A percentile compares a stretch with the other conserved stretches of the same genome.
These are phyloP conservation scores for Oophaga sylvatica DNA, from an alignment of 2,797 vertebrate genomes.

Conservation along the genomic window DNA sequence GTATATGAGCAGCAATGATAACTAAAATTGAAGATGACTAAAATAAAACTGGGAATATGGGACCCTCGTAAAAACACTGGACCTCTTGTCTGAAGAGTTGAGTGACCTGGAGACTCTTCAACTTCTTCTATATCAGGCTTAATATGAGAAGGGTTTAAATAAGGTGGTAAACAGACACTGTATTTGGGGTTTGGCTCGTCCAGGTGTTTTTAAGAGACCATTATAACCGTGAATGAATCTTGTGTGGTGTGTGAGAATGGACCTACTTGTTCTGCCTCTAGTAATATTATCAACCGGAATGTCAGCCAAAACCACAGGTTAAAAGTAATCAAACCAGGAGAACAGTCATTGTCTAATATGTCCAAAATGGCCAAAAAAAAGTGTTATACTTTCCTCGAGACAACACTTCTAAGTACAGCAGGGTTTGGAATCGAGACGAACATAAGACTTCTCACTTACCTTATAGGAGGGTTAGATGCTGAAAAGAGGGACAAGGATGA, in stretches of 20 bases:
- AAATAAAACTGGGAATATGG: neutral
- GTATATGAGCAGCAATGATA: neutral
- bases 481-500: too few relatives aligned
- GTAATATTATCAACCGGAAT: conserved; percentile 25
- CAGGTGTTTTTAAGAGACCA: conserved; percentile 58
- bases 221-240: conserved; percentile 54
- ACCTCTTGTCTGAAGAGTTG: neutral
- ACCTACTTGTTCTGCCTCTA: conserved; percentile 32
- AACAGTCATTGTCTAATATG: conserved; percentile 19
- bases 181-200: conserved; percentile 47
- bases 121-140: neutral
- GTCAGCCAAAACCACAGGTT: conserved; percentile 51
- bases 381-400: neutral
- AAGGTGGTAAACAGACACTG: conserved; percentile 43
- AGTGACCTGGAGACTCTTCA: neutral
- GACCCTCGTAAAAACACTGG: neutral
- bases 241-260: conserved; percentile 52
- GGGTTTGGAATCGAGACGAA: neutral
- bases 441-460: neutral
- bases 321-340: conserved; percentile 4
- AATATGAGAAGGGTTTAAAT: conserved; percentile 14
- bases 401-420: neutral
- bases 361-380: neutral
- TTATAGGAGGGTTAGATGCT: neutral
- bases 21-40: neutral